A percentile compares a stretch with the other conserved stretches of the same genome.
Evolutionary conservation across 2,797 vertebrate species (phyloP).

Genomic region (Myotis vivesi): DNA sequence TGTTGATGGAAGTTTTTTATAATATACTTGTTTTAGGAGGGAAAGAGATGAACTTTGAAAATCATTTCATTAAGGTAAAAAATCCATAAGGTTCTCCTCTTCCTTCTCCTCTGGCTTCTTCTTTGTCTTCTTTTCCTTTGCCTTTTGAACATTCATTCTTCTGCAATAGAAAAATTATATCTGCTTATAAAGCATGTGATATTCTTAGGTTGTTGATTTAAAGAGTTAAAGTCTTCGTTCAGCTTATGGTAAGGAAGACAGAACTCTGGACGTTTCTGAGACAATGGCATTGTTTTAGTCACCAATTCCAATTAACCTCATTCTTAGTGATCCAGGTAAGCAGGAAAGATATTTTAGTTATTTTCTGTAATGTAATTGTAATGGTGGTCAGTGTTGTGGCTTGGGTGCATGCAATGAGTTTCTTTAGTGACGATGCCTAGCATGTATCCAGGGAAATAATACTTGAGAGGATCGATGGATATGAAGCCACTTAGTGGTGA

Average conservation of each 20-base stretch:
- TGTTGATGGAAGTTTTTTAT: conserved; percentile 7
- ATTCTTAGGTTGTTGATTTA: conserved; percentile 72
- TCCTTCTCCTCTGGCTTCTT: not conserved
- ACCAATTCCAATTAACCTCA: conserved; percentile 78
- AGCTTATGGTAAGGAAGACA: conserved; percentile 53
- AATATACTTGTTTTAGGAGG: not conserved
- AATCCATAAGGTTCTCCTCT: not conserved
- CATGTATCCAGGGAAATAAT: conserved; percentile 57
- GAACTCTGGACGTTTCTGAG: conserved; percentile 70
- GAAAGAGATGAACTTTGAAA: conserved; percentile 43
- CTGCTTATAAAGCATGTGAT: conserved; percentile 43
- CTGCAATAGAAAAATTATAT: conserved; percentile 36
- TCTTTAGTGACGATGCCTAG: conserved; percentile 30
- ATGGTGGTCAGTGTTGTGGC: conserved; percentile 36
- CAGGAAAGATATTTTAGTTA: conserved; percentile 29
- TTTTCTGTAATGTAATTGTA: conserved; percentile 69
- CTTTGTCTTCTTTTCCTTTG: not conserved
- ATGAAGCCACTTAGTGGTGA: conserved; percentile 58
- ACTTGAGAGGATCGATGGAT: conserved; percentile 64
- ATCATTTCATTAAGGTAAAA: conserved; percentile 32
- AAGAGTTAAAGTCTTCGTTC: conserved; percentile 38
- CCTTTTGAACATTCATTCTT: conserved; percentile 49
- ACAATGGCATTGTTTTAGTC: conserved; percentile 63
- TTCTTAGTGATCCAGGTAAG: conserved; percentile 60
- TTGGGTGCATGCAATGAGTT: conserved; percentile 54